Base-by-base conservation (phyloP, 2,113 vertebrate genomes). In the Nymphicus hollandicus region DNA sequence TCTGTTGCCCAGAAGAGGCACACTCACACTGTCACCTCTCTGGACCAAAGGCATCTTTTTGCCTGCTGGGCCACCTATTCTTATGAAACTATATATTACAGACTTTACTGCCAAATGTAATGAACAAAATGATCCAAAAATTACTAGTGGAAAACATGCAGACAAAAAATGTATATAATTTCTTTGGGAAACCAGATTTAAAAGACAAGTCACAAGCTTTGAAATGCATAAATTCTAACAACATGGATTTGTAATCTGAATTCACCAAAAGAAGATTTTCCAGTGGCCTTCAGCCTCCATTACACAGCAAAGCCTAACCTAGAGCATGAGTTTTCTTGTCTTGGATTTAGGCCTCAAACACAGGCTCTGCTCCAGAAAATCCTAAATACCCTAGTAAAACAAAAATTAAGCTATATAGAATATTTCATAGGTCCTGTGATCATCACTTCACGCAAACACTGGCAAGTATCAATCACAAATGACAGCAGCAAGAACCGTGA, bases 401-500 rank as follows among this genome's bases (percentile, higher is more conserved):
- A 55, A 81, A 86, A 78, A 23, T 16, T 24, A 82, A 68, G 29
- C 25, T n/a, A 14, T 23, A 25, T 4, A 29, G 53, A 77, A 20
- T 41, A 35, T 68, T 72, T 81, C 15, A 35, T 15, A 46, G 65
- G 25, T 52, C 56, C n/a, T 15, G 28, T 19, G 25, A 56, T 41
- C 24, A 49, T 46, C 24, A 27, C 66, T 78, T 61, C 15, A 56
- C 49, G 46, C 16, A 58, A 47, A 49, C 13, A 24, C 15, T 46
- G 39, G 33, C 8, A 55, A 55, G 39, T 39, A 22, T 39, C 70
- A 61, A 4, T 23, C 0, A 2, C 29, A 82, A 64, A n/a, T 0
- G 8, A 17, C 5, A 7, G 20, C 3, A 0, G 46, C 13, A 23
- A 72, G 60, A 68, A 9, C 47, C 0, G 1, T 5, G 37, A 39